Base-by-base conservation (phyloP, 2,113 vertebrate genomes). In the Grammomys dolichurus region DNA sequence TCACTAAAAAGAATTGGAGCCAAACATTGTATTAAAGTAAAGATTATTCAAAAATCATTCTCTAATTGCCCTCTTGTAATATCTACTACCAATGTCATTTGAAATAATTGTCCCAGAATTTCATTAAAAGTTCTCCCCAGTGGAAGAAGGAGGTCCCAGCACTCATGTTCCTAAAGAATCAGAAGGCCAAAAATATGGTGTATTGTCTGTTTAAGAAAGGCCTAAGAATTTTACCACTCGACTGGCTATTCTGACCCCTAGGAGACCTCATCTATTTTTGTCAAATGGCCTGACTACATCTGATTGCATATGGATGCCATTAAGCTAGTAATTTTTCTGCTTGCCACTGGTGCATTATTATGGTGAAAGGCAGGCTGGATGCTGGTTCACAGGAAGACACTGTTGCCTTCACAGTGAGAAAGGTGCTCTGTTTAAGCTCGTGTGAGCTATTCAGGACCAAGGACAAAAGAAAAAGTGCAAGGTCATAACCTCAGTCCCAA, bases 1-100 rank as follows among this genome's bases (percentile, higher is more conserved):
- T 97, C 31, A 85, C n/a, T 67, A 36, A 92, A 93, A 97, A 88
- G 67, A 84, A 87, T 17, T 95, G 51, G 58, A 67, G n/a, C 95
- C 80, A 90, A 88, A 60, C 40, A 77, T 72, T 92, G 40, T 56
- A 90, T 90, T 93, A 90, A 78, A 88, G n/a, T 80, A 93, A 84
- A 46, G 58, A 63, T 63, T 65, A 85, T 63, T 63, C 58, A 65
- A 94, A 95, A 95, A 82, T 87, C 70, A 58, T 70, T 93, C 22
- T 89, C 43, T 72, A 19, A 67, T 28, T 4, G 10, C 63, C 26
- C 46, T 90, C 48, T 88, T 90, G 58, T 90, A 92, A 92, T 86
- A 46, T 73, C 72, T 65, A 96, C 65, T 87, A 88, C 85, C 90
- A 95, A 77, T 17, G 28, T 94, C 17, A 85, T 90, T 96, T 92